These are phyloP conservation scores for Homarus americanus DNA, from an alignment of 1,140 invertebrate species.

Conservation along the genomic window DNA sequence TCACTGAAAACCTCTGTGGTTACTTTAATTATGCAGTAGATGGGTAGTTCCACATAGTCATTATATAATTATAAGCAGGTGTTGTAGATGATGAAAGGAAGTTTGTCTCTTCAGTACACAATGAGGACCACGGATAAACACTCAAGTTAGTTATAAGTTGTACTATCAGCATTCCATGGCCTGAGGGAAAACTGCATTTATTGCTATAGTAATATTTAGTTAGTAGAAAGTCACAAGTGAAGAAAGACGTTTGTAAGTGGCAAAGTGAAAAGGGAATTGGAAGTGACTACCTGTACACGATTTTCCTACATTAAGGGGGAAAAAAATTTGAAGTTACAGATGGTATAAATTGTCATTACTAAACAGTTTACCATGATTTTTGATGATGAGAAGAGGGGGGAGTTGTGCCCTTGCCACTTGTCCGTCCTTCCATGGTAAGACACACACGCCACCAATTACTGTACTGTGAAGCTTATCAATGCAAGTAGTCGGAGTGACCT, in stretches of 20 bases:
- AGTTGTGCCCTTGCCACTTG: neutral
- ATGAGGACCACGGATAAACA: neutral
- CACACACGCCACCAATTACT: too few relatives aligned
- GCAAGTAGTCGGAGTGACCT: neutral
- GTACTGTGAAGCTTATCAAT: neutral
- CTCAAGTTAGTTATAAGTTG: neutral
- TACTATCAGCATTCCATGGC: neutral
- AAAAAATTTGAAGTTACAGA: too few relatives aligned
- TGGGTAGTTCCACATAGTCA: slow-evolving; percentile 19
- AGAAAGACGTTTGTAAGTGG: neutral
- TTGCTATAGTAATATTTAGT: neutral
- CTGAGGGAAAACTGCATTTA: neutral
- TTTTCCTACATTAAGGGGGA: neutral
- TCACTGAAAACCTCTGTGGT: neutral
- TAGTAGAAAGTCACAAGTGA: neutral
- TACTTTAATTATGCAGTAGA: neutral
- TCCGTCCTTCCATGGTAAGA: neutral
- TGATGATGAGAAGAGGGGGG: neutral
- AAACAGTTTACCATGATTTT: neutral
- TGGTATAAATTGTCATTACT: too few relatives aligned
- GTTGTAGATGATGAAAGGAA: neutral
- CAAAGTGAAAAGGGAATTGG: neutral
- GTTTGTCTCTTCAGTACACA: neutral
- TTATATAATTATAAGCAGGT: neutral
- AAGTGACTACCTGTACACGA: neutral